Conservation (phyloP, 2,113 vertebrate genomes). For the Oxygymnocypris stewartii region DNA sequence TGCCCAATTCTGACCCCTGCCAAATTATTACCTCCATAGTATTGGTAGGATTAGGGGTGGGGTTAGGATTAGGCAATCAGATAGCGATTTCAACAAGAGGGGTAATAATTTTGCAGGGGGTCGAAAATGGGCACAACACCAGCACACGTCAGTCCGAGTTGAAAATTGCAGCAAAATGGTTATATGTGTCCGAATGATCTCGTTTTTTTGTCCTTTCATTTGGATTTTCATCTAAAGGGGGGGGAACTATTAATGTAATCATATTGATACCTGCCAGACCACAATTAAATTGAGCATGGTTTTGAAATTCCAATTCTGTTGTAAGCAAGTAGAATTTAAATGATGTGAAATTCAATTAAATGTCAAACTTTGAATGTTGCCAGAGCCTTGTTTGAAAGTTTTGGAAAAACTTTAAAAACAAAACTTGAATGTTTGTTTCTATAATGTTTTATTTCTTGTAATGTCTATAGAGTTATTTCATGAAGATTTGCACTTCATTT, state of each 20-base stretch:
- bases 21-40: too few relatives aligned
- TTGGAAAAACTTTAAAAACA: background rate
- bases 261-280: background rate
- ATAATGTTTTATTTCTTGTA: too few relatives aligned
- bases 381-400: background rate
- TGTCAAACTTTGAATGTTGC: too few relatives aligned
- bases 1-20: too few relatives aligned
- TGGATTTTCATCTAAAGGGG: background rate
- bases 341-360: background rate
- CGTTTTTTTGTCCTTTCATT: background rate
- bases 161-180: conserved; percentile 34
- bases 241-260: background rate
- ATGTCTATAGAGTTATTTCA: too few relatives aligned
- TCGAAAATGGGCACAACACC: too few relatives aligned
- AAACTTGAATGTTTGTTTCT: background rate
- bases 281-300: background rate
- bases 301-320: background rate
- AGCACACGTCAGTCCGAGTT: conserved; percentile 36
- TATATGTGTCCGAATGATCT: background rate
- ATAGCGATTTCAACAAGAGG: too few relatives aligned
- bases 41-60: too few relatives aligned
- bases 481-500: too few relatives aligned
- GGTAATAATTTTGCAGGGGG: too few relatives aligned
- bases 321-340: background rate
- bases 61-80: too few relatives aligned